Evolutionary conservation across 2,113 vertebrate species (phyloP).

Genomic region (Thamnophis sirtalis): DNA sequence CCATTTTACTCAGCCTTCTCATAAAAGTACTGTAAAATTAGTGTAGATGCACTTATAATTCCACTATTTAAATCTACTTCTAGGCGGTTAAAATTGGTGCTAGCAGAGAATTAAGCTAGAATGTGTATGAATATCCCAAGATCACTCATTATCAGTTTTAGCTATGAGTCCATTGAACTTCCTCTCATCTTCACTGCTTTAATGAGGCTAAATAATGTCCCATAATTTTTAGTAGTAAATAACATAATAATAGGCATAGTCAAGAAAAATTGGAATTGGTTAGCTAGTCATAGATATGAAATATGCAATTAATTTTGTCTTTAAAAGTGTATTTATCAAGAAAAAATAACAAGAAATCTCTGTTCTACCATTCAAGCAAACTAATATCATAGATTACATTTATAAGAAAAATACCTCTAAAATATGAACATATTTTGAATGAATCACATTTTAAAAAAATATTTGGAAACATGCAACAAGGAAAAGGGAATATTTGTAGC

Average conservation of each 20-base stretch:
- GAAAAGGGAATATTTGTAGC: not conserved
- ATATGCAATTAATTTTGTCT: constrained; percentile 26
- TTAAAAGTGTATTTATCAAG: constrained; percentile 29
- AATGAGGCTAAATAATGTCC: constrained; percentile 1
- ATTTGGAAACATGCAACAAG: not conserved
- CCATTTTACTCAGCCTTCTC: not conserved
- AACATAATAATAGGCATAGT: not conserved
- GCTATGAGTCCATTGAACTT: not conserved
- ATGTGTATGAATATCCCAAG: not conserved
- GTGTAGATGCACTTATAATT: too few relatives aligned
- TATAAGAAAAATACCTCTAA: constrained; percentile 1
- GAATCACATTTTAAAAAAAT: too few relatives aligned
- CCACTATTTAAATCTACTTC: not conserved
- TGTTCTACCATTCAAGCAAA: constrained; percentile 32
- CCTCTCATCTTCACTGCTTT: not conserved
- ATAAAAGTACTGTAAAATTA: not conserved
- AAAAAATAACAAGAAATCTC: constrained; percentile 50
- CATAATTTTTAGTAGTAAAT: constrained; percentile 11
- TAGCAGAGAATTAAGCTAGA: not conserved
- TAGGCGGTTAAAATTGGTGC: not conserved
- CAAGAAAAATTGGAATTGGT: not conserved
- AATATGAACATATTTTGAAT: not conserved
- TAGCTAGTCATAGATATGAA: not conserved
- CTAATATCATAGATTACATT: not conserved
- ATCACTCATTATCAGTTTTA: not conserved